These are phyloP conservation scores for Pseudopodoces humilis DNA, from an alignment of 2,113 vertebrate genomes.

Conservation along the genomic window DNA sequence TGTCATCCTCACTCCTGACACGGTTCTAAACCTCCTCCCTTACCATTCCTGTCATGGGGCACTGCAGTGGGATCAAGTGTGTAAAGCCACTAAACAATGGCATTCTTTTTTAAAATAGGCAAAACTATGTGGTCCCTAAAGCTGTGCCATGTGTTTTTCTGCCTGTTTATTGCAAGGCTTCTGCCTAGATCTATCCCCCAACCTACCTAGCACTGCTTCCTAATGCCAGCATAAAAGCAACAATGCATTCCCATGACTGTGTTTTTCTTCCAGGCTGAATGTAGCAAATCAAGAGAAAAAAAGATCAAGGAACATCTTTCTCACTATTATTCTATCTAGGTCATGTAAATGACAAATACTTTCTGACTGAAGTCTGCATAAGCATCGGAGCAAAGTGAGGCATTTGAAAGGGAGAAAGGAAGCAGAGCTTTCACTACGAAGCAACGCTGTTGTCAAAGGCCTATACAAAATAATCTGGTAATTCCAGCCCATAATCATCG, in stretches of 20 bases:
- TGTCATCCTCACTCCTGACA: background rate
- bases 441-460: background rate
- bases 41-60: background rate
- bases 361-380: conserved; percentile 45
- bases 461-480: conserved; percentile 27
- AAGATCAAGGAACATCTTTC: conserved; percentile 52
- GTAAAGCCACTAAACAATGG: background rate
- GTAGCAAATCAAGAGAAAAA: conserved; percentile 32
- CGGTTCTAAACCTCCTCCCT: background rate
- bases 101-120: background rate
- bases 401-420: background rate
- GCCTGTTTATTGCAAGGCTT: background rate
- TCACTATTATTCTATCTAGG: conserved; percentile 62
- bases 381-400: background rate
- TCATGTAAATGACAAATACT: conserved; percentile 65
- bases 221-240: conserved; percentile 6
- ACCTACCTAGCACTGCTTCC: background rate
- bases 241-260: conserved; percentile 9
- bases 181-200: background rate
- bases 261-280: conserved; percentile 53
- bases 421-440: background rate
- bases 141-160: background rate
- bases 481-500: conserved; percentile 31
- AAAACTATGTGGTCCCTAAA: background rate
- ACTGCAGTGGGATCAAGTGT: background rate